phyloP scores from a whole-genome alignment of 1,140 invertebrate genomes.

The Drosophila leontia region DNA sequence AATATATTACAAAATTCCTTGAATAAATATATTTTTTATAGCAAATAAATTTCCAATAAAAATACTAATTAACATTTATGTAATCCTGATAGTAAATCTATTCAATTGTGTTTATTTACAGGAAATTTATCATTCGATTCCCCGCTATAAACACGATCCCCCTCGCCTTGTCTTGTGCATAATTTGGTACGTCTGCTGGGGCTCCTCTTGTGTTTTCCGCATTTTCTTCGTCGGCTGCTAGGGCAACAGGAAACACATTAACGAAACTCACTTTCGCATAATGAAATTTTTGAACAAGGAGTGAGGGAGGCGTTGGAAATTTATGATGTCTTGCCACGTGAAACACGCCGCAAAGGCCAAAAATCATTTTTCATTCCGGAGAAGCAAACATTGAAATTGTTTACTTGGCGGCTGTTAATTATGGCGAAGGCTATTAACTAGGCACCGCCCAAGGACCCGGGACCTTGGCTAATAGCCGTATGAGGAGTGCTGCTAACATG shows the following conservation, averaged over 20 bases:
- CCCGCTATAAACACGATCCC: background rate
- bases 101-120: background rate
- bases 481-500: conserved; percentile 2
- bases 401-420: conserved; percentile 71
- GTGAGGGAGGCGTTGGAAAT: conserved; percentile 44
- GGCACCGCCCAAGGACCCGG: conserved; percentile 45
- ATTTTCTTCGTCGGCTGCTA: background rate
- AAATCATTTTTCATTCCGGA: conserved; percentile 72
- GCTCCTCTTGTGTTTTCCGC: conserved; percentile 12
- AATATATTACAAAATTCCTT: background rate
- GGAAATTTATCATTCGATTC: conserved; percentile 16
- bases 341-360: conserved; percentile 43
- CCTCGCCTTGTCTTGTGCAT: conserved; percentile 53
- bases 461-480: conserved; percentile 37
- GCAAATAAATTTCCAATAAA: background rate
- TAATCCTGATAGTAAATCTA: background rate
- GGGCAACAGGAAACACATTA: conserved; percentile 60
- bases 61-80: background rate
- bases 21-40: background rate
- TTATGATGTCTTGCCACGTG: conserved; percentile 66
- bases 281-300: conserved; percentile 68
- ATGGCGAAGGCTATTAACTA: conserved; percentile 74
- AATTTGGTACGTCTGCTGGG: conserved; percentile 46
- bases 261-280: conserved; percentile 78
- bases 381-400: conserved; percentile 57